Evolutionary conservation across 2,888 invertebrate genomes (phyloP).

Genomic region (Caenorhabditis becei): DNA sequence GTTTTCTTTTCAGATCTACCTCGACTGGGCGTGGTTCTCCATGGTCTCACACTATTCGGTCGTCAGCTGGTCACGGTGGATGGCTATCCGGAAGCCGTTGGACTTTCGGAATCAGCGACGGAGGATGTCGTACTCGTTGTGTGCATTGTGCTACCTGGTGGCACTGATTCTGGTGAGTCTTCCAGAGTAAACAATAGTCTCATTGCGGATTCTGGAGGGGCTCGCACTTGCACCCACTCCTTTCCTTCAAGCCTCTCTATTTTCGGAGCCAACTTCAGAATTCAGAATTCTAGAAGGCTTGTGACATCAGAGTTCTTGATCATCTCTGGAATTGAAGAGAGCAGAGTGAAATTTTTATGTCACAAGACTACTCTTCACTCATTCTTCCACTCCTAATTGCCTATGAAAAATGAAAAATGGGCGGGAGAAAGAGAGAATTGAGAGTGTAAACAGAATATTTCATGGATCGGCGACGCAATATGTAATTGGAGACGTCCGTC

Average conservation of each 20-base stretch:
- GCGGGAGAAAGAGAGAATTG: conserved; percentile 11
- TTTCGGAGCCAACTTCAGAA: conserved; percentile 2
- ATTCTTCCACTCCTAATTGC: conserved; percentile 38
- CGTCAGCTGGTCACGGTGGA: conserved; percentile 78
- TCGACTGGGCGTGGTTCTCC: conserved; percentile 80
- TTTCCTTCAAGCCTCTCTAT: conserved; percentile 25
- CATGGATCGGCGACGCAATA: conserved; percentile 48
- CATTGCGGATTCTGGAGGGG: conserved; percentile 36
- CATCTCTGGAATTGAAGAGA: no score
- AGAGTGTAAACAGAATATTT: conserved; percentile 57
- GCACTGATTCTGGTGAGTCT: conserved; percentile 76
- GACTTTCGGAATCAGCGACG: conserved; percentile 73
- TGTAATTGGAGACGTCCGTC: conserved; percentile 57
- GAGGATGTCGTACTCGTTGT: conserved; percentile 71
- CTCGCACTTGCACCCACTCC: conserved; percentile 47
- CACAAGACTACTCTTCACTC: conserved; percentile 29
- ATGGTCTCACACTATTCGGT: conserved; percentile 79
- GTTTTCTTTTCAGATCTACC: conserved; percentile 67
- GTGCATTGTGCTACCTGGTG: conserved; percentile 73
- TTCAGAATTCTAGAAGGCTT: not conserved
- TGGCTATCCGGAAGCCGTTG: conserved; percentile 74
- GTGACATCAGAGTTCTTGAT: conserved; percentile 11
- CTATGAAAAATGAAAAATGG: conserved; percentile 53
- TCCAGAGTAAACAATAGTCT: conserved; percentile 39
- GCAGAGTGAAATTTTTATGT: conserved; percentile 29